phyloP scores from a whole-genome alignment of 2,113 vertebrate genomes.

The Hemichromis elongatus region DNA sequence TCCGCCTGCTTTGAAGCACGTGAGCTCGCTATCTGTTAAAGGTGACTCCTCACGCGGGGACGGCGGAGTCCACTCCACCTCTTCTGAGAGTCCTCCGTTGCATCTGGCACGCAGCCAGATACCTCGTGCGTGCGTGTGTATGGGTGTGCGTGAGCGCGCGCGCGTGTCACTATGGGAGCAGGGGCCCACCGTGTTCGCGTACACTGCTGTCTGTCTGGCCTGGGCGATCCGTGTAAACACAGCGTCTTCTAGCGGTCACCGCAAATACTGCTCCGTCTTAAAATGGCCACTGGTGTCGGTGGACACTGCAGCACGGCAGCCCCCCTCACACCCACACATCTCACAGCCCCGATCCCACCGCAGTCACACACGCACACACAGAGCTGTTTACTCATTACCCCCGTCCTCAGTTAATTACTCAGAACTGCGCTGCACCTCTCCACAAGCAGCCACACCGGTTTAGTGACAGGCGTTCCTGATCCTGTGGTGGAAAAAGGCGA shows the following conservation, averaged over 20 bases:
- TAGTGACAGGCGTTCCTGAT: not conserved
- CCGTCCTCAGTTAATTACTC: conserved; percentile 17
- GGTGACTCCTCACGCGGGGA: conserved; percentile 62
- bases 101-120: conserved; percentile 84
- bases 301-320: conserved; percentile 61
- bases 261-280: conserved; percentile 43
- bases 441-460: not conserved
- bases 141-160: conserved; percentile 22
- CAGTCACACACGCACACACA: not conserved
- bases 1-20: not conserved
- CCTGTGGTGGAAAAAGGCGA: not conserved
- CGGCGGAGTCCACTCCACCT: conserved; percentile 81
- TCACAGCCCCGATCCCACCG: not conserved
- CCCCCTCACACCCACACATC: not conserved
- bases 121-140: conserved; percentile 74
- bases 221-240: conserved; percentile 55
- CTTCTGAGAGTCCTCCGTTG: conserved; percentile 77
- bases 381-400: conserved; percentile 19
- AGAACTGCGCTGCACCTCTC: not conserved
- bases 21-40: not conserved
- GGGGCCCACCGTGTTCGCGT: conserved; percentile 57
- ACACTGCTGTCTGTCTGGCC: conserved; percentile 53
- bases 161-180: conserved; percentile 66
- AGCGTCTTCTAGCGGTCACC: conserved; percentile 68
- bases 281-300: conserved; percentile 63